Percentiles rank a stretch among this genome's conserved stretches.
phyloP scores from a whole-genome alignment of 2,113 vertebrate genomes.

The Ifrita kowaldi region DNA sequence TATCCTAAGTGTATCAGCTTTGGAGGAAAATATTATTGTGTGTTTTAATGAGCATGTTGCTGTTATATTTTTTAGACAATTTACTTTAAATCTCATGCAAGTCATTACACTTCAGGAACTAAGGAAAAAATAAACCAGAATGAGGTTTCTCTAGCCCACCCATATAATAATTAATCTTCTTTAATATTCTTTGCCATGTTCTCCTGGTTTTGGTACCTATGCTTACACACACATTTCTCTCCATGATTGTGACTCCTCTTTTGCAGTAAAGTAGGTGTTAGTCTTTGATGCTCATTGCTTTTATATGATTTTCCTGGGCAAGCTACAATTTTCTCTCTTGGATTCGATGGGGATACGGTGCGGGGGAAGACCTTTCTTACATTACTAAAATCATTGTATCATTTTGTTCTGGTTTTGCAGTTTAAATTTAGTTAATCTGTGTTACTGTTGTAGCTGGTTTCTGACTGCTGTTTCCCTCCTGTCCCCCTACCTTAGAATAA shows the following conservation, averaged over 20 bases:
- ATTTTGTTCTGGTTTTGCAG: not conserved
- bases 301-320: not conserved
- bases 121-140: not conserved
- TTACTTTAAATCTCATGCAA: not conserved
- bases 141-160: not conserved
- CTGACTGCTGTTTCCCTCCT: not conserved
- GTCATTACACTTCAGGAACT: not conserved
- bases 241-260: not conserved
- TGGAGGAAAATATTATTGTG: not conserved
- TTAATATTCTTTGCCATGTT: not conserved
- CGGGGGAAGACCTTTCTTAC: not conserved
- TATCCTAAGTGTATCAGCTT: not conserved
- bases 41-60: not conserved
- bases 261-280: not conserved
- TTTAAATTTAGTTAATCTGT: not conserved
- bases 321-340: not conserved
- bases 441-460: not conserved
- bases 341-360: not conserved
- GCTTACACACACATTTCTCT: not conserved
- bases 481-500: not conserved
- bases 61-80: not conserved
- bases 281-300: not conserved
- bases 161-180: not conserved
- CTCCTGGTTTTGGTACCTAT: not conserved
- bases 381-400: not conserved